Conservation (phyloP, 2,113 vertebrate species). For the Puffinus mauretanicus region DNA sequence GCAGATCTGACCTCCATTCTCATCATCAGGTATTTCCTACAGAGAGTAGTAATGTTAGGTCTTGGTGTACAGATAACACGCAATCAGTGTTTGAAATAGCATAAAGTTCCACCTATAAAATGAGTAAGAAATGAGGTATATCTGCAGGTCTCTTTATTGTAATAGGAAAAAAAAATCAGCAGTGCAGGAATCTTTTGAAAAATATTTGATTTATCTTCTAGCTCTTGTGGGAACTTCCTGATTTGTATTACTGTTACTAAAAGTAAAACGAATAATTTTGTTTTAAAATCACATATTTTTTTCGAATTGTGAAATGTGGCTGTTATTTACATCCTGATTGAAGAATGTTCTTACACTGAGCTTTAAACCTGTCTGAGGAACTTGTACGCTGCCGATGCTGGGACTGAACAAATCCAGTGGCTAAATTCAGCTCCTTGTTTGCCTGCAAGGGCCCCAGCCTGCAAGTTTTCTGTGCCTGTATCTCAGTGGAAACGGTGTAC, state of each 20-base stretch:
- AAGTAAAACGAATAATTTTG: neutral
- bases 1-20: slow-evolving; percentile 4
- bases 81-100: neutral
- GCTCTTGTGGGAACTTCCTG: neutral
- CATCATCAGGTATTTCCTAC: neutral
- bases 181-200: neutral
- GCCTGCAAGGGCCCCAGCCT: neutral
- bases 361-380: neutral
- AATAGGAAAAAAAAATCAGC: neutral
- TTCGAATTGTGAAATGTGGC: neutral
- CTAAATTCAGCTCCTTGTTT: neutral
- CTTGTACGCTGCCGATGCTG: neutral
- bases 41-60: neutral
- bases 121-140: neutral
- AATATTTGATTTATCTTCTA: neutral
- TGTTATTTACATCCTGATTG: neutral
- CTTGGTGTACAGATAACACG: neutral
- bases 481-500: neutral
- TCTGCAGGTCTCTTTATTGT: neutral
- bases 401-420: neutral
- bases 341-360: neutral
- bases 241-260: neutral
- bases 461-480: neutral
- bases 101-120: neutral
- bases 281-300: neutral